Conservation (phyloP, 2,888 invertebrate species). For the Megaustenia siamemsis region DNA sequence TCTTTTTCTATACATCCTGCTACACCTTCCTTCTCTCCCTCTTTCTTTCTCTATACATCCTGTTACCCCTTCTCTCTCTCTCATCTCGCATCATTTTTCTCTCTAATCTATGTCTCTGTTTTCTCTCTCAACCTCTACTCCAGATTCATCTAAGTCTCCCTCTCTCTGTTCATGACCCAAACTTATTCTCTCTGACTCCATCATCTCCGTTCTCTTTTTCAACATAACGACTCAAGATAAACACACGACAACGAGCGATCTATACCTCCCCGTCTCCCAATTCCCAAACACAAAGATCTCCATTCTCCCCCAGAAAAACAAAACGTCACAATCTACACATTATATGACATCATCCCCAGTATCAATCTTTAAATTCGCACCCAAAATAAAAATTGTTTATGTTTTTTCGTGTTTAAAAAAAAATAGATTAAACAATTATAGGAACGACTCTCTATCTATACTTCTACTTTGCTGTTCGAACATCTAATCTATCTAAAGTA, state of each 20-base stretch:
- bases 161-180: neutral
- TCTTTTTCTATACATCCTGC: neutral
- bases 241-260: too few relatives aligned
- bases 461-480: neutral
- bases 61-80: neutral
- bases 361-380: neutral
- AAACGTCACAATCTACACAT: neutral
- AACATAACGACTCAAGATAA: too few relatives aligned
- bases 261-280: too few relatives aligned
- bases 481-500: neutral
- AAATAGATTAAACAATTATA: too few relatives aligned
- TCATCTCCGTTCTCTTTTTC: too few relatives aligned
- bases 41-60: neutral
- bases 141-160: neutral
- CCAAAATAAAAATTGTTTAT: too few relatives aligned
- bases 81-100: too few relatives aligned
- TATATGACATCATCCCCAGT: neutral
- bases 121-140: neutral
- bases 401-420: too few relatives aligned
- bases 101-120: neutral
- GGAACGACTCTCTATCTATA: too few relatives aligned
- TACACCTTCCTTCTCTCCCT: too few relatives aligned
- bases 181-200: neutral
- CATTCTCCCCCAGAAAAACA: neutral
- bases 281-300: neutral